These are phyloP conservation scores for Pterobdella sp. DNA, from an alignment of 2,888 invertebrate species.

Conservation along the genomic window DNA sequence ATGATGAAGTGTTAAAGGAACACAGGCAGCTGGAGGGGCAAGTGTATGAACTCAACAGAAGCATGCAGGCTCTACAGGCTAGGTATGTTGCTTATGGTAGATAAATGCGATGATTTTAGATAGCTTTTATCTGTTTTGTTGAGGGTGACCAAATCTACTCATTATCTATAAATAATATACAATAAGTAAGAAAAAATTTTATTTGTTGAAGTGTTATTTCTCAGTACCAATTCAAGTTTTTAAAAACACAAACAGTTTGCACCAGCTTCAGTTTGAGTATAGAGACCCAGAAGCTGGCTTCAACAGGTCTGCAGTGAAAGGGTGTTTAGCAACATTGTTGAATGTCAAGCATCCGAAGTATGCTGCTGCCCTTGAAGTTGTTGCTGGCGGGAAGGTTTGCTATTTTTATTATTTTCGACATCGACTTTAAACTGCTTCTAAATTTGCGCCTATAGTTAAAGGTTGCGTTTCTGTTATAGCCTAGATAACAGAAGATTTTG, in stretches of 20 bases:
- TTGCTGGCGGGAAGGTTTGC: slow-evolving; percentile 38
- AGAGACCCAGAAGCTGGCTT: slow-evolving; percentile 62
- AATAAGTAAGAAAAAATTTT: background rate
- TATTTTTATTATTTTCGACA: background rate
- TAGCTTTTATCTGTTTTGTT: background rate
- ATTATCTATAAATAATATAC: too few relatives aligned
- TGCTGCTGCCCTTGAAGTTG: slow-evolving; percentile 71
- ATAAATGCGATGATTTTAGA: too few relatives aligned
- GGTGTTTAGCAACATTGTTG: slow-evolving; percentile 72
- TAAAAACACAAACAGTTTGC: slow-evolving; percentile 45
- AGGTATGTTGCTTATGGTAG: background rate
- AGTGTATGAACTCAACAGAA: background rate
- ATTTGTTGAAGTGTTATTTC: background rate
- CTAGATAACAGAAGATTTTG: too few relatives aligned
- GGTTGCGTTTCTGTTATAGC: too few relatives aligned
- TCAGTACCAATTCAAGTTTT: background rate
- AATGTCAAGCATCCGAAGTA: slow-evolving; percentile 63
- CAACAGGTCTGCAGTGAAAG: slow-evolving; percentile 58
- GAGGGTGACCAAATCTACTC: background rate
- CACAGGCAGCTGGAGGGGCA: background rate
- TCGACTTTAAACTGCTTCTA: too few relatives aligned
- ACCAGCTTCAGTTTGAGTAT: slow-evolving; percentile 63
- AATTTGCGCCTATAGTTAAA: too few relatives aligned
- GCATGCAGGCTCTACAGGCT: background rate
- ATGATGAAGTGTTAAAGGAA: background rate